phyloP scores from a whole-genome alignment of 2,888 invertebrate genomes.

The Drosophila macrospina region DNA sequence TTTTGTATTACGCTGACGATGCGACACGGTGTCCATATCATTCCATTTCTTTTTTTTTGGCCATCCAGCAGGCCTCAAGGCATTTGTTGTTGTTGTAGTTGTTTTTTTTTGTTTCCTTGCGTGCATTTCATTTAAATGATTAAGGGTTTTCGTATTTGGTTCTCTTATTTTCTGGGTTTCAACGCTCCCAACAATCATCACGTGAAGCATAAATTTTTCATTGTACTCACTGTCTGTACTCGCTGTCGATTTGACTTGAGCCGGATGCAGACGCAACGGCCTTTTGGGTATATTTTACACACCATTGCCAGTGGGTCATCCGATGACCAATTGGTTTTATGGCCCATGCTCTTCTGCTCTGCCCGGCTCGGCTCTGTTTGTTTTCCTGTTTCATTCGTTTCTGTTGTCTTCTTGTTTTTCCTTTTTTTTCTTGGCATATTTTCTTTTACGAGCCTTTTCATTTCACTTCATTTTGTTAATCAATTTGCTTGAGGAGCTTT shows the following conservation, averaged over 20 bases:
- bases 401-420: slow-evolving; percentile 39
- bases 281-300: slow-evolving; percentile 71
- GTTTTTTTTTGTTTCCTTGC: no score
- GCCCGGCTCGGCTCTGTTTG: slow-evolving; percentile 10
- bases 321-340: slow-evolving; percentile 69
- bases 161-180: slow-evolving; percentile 7
- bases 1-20: slow-evolving; percentile 15
- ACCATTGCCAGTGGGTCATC: slow-evolving; percentile 58
- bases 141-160: slow-evolving; percentile 40
- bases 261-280: slow-evolving; percentile 26
- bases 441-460: slow-evolving; percentile 64
- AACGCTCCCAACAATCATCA: slow-evolving; percentile 37
- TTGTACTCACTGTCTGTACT: slow-evolving; percentile 30
- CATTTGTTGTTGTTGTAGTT: slow-evolving; percentile 30
- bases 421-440: slow-evolving; percentile 38
- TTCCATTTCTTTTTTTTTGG: slow-evolving; percentile 40
- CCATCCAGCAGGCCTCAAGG: slow-evolving; percentile 5
- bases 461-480: slow-evolving; percentile 72
- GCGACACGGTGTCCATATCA: slow-evolving; percentile 39
- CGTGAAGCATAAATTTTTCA: slow-evolving; percentile 69
- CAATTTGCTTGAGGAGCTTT: slow-evolving; percentile 56
- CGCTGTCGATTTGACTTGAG: slow-evolving; percentile 38
- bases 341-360: slow-evolving; percentile 8
- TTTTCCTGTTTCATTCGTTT: slow-evolving; percentile 16
- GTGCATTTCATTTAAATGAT: slow-evolving; percentile 67